Evolutionary conservation across 2,888 invertebrate genomes (phyloP), one percentile per base, ranked within the genome.

Genomic region (Rhingia rostrata): DNA sequence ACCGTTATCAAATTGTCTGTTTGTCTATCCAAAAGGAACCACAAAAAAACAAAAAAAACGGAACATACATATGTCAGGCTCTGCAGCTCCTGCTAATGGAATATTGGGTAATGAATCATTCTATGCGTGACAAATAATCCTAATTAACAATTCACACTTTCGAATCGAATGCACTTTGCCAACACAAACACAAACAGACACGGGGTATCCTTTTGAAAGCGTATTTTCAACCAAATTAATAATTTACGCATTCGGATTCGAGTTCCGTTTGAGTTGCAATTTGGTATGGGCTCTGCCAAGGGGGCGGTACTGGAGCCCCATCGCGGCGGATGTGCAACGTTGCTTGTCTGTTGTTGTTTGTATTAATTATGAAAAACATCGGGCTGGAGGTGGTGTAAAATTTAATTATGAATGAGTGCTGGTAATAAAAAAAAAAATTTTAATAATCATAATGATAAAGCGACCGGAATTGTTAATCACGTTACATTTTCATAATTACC

Each of bases 401-500:
- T 82, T 72, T 33, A 72, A 72, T 77, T 72, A 82, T 72, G 60
- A 72, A 82, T 72, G 41, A 56, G 47, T 14, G 47, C 41, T 56
- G 58, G 30, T 74, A n/a, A 64, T 14, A 74, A 39, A 60, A 67
- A 41, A 66, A 45, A 53, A 33, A 12, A 47, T 54, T 60, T 56
- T 1, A 22, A 22, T 22, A 22, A 22, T 22, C 1, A 22, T 22
- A 22, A 22, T 22, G 49, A 74, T 63, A 63, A 70, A 74, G 56
- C 51, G 56, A 53, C 69, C 43, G 53, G 70, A 66, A 81, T 75
- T 82, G 54, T 82, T 82, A 82, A 82, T 82, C 61, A 64, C 77
- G 77, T 82, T 82, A 56, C 69, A 75, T 75, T 81, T 81, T 75
- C 70, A 75, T 82, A 82, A 77, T 82, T 82, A 82, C 77, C 77